Evolutionary conservation across 2,888 invertebrate species (phyloP).

Genomic region (Mermis nigrescens): DNA sequence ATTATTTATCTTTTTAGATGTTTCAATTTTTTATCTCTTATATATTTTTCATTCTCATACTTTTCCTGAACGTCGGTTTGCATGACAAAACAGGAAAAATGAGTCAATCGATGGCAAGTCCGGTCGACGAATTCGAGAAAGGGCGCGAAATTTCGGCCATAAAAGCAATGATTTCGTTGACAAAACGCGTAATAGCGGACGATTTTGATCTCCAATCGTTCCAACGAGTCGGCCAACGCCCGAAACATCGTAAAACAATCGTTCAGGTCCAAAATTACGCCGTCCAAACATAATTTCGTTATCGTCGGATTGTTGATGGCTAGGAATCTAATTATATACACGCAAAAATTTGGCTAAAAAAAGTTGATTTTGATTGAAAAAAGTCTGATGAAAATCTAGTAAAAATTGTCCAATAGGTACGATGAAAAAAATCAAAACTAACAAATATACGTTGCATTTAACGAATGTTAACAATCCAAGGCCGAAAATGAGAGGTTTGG

Average conservation of each 20-base stretch:
- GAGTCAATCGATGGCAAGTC: neutral
- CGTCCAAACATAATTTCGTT: neutral
- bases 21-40: too few species aligned
- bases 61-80: neutral
- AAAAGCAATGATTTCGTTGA: neutral
- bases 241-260: neutral
- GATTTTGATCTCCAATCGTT: slow-evolving; percentile 19
- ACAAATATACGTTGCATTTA: too few species aligned
- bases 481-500: too few species aligned
- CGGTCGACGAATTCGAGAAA: neutral
- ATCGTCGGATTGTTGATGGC: slow-evolving; percentile 9
- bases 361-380: neutral
- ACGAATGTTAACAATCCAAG: too few species aligned
- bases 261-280: slow-evolving; percentile 2
- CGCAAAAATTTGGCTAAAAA: neutral
- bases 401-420: too few species aligned
- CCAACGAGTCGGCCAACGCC: slow-evolving; percentile 12
- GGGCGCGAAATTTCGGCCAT: neutral
- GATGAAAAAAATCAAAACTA: too few species aligned
- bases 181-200: neutral
- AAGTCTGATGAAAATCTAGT: too few species aligned
- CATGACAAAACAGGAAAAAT: neutral
- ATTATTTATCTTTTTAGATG: neutral
- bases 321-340: neutral
- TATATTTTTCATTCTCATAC: too few species aligned